These are phyloP conservation scores for Spicauda simplicius DNA, from an alignment of 2,888 invertebrate genomes.

Conservation along the genomic window DNA sequence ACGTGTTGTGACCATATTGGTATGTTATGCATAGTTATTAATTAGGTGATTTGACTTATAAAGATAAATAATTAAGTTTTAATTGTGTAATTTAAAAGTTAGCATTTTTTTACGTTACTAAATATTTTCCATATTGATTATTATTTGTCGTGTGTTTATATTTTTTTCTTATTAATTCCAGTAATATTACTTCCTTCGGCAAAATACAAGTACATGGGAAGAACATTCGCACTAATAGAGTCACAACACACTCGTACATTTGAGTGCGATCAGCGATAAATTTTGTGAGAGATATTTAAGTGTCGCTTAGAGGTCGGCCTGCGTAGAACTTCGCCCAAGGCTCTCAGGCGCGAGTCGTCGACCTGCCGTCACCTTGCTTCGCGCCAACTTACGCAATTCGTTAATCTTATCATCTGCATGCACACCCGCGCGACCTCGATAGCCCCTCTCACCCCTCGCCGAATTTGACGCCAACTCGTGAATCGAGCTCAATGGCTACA, in stretches of 20 bases:
- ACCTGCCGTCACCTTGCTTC: constrained; percentile 81
- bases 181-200: not conserved
- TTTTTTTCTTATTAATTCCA: too few relatives aligned
- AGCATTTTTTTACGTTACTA: too few relatives aligned
- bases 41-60: too few relatives aligned
- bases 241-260: constrained; percentile 27
- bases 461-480: constrained; percentile 63
- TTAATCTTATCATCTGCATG: constrained; percentile 83
- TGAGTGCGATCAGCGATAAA: constrained; percentile 38
- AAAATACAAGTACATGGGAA: constrained; percentile 1
- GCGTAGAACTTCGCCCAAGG: constrained; percentile 76
- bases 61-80: too few relatives aligned
- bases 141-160: too few relatives aligned
- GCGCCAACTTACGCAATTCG: constrained; percentile 80
- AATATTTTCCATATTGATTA: too few relatives aligned
- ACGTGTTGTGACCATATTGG: too few relatives aligned
- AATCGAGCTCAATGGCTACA: constrained; percentile 39
- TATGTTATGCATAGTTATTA: too few relatives aligned
- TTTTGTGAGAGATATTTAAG: constrained; percentile 53
- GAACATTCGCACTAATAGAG: constrained; percentile 15
- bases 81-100: too few relatives aligned
- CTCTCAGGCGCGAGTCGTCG: constrained; percentile 74
- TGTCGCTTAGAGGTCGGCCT: constrained; percentile 73
- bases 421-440: constrained; percentile 72
- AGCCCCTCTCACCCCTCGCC: constrained; percentile 68